Evolutionary conservation across 2,113 vertebrate genomes (phyloP), one percentile per base, ranked within the genome.

Genomic region (Ammospiza nelsoni): DNA sequence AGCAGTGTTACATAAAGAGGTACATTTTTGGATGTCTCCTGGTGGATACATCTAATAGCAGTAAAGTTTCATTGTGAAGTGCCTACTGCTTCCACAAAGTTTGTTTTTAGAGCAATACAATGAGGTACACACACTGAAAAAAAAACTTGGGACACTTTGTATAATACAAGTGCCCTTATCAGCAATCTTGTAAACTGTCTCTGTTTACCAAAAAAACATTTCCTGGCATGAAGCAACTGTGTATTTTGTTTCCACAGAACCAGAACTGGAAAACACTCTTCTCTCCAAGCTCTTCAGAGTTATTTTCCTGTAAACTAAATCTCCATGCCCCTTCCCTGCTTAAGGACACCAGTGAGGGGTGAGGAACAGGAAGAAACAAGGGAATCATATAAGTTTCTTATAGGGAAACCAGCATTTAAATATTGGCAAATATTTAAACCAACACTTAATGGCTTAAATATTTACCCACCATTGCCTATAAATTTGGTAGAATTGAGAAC

Each of bases 361-460:
- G 25, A 62, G 11, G 15, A 83, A 11, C 5, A 19, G 12, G 7
- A 71, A 9, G 23, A 71, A 58, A 11, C 77, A 3, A 55, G 61
- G 63, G 22, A 69, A 1, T 25, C 1, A 0, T 23, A 7, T 9
- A 41, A 9, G 18, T 55, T 65, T 77, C 28, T 11, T 19, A 13
- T 28, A 11, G 22, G 7, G 7, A 82, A 94, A 44, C 4, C 28
- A 31, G 9, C 0, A 0, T 69, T 49, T 49, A 43, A 57, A 37
- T 49, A 41, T 16, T 55, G n/a, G 6, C 12, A 49, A 31, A 41
- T 83, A 55, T 33, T 62, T 35, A 55, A 76, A 48, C 21, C 15
- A 48, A 4, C 12, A 27, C 41, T 27, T 41, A 41, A 22, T 35
- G n/a, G 4, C 33, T 61, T 22, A 76, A 54, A 69, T 49, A 41